phyloP scores from a whole-genome alignment of 1,140 invertebrate species.

The Drosophila nikananu region DNA sequence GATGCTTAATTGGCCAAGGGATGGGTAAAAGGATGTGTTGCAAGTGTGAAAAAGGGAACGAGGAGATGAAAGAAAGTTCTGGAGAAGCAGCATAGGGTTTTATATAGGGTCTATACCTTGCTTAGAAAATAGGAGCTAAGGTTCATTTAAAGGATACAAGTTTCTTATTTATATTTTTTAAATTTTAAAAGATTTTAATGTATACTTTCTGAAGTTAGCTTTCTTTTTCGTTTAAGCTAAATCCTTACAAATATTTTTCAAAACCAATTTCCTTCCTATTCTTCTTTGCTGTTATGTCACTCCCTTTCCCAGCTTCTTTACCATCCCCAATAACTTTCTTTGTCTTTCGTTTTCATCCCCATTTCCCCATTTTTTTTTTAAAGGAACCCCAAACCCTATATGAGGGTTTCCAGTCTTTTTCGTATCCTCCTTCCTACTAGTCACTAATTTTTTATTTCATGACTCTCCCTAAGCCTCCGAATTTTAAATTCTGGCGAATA shows the following conservation, averaged over 20 bases:
- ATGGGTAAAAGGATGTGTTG: slow-evolving; percentile 34
- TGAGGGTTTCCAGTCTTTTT: not conserved
- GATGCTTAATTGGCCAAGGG: slow-evolving; percentile 34
- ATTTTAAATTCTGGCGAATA: slow-evolving; percentile 31
- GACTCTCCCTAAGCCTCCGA: slow-evolving; percentile 23
- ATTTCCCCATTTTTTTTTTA: not conserved
- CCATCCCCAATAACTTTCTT: slow-evolving; percentile 22
- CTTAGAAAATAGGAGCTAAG: not conserved
- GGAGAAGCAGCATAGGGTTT: not conserved
- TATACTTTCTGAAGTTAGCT: too few species aligned
- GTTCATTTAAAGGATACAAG: too few species aligned
- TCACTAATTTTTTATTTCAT: slow-evolving; percentile 60
- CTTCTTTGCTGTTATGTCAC: not conserved
- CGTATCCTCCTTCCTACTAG: not conserved
- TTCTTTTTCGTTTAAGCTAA: too few species aligned
- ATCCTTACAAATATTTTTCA: not conserved
- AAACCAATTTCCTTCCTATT: not conserved
- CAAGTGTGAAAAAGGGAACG: not conserved
- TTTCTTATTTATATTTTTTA: too few species aligned
- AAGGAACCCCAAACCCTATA: not conserved
- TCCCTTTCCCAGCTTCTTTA: not conserved
- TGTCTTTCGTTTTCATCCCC: slow-evolving; percentile 23
- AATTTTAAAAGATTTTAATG: too few species aligned
- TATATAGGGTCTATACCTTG: not conserved
- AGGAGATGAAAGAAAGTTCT: not conserved